Evolutionary conservation across 2,797 vertebrate species (phyloP).

Genomic region (Microhierax caerulescens): DNA sequence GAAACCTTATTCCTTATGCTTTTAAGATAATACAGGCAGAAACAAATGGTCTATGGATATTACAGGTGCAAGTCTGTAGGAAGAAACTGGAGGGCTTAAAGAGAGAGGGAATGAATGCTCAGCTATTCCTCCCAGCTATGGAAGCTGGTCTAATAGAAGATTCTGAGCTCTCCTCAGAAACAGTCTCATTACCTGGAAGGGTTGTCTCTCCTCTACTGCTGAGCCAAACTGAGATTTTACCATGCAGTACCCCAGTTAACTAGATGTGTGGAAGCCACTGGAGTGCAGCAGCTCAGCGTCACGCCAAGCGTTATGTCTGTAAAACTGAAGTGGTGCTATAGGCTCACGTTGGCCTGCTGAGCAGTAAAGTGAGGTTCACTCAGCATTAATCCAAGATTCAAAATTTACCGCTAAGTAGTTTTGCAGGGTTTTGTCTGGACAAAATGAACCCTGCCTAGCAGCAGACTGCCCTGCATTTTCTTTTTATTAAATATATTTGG

Average conservation of each 20-base stretch:
- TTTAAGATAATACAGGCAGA: background rate
- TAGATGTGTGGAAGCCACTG: background rate
- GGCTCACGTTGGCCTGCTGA: background rate
- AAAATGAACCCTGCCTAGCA: background rate
- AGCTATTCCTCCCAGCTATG: background rate
- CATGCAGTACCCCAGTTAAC: background rate
- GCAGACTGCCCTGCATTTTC: background rate
- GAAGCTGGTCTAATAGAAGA: background rate
- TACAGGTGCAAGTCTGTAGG: background rate
- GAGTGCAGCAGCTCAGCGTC: background rate
- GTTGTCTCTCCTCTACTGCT: background rate
- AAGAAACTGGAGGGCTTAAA: background rate
- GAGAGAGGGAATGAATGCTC: background rate
- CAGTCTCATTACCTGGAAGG: background rate
- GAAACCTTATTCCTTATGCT: background rate
- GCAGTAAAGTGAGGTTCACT: background rate
- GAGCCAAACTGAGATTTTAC: background rate
- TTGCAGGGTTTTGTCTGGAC: conserved; percentile 33
- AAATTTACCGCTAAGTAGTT: conserved; percentile 23
- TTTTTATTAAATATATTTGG: conserved; percentile 22
- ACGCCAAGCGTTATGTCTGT: background rate
- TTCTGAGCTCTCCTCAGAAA: background rate
- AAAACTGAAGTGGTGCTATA: background rate
- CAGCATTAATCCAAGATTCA: background rate
- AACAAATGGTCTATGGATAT: background rate